These are phyloP conservation scores for Diuraphis noxia DNA, from an alignment of 1,140 invertebrate genomes.

Conservation along the genomic window DNA sequence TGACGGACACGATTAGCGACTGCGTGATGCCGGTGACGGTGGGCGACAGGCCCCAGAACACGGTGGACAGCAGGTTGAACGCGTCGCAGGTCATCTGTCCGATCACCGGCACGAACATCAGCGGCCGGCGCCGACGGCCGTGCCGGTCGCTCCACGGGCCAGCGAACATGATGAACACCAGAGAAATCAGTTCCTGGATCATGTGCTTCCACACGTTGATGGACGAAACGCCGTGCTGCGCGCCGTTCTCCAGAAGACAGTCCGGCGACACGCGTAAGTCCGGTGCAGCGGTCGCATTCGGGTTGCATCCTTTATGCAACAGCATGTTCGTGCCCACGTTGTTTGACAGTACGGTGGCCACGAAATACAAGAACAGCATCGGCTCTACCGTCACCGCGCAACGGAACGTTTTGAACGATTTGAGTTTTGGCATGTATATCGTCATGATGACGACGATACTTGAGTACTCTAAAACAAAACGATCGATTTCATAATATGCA, in stretches of 20 bases:
- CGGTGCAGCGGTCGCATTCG: constrained; percentile 10
- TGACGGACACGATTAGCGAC: not conserved
- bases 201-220: constrained; percentile 28
- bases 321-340: constrained; percentile 29
- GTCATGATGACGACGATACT: not conserved
- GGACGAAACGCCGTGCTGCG: constrained; percentile 34
- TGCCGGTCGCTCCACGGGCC: constrained; percentile 57
- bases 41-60: constrained; percentile 23
- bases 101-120: constrained; percentile 60
- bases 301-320: constrained; percentile 33
- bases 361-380: constrained; percentile 21
- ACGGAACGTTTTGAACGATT: not conserved
- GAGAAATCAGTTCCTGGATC: not conserved
- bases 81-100: constrained; percentile 44
- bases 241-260: constrained; percentile 16
- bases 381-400: constrained; percentile 44
- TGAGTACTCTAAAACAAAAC: not conserved
- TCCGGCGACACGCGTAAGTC: not conserved
- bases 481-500: not conserved
- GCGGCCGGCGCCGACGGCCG: constrained; percentile 60
- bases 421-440: not conserved
- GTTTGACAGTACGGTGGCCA: not conserved
- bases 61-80: not conserved
- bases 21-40: not conserved
- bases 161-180: constrained; percentile 56